Conservation (phyloP, 1,140 invertebrate species). For the Adoxophyes honmai region DNA sequence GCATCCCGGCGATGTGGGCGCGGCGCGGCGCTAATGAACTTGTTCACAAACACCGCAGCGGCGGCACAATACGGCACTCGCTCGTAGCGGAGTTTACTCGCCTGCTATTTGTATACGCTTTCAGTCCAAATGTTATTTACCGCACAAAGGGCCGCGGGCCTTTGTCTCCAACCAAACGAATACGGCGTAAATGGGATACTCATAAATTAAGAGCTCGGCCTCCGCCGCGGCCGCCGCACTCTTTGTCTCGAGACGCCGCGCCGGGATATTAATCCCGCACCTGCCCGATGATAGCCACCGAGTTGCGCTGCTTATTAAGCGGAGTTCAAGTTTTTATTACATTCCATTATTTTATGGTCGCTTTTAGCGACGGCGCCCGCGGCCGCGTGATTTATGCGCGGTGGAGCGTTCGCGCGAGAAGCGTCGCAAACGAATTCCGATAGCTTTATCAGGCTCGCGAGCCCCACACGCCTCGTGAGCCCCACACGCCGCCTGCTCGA, state of each 20-base stretch:
- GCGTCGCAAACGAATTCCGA: neutral
- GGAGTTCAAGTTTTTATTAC: neutral
- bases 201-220: conserved; percentile 3
- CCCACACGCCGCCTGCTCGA: neutral
- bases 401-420: too few relatives aligned
- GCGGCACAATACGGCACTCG: too few relatives aligned
- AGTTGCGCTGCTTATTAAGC: neutral
- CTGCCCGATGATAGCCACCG: neutral
- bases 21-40: conserved; percentile 4
- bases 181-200: conserved; percentile 1
- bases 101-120: neutral
- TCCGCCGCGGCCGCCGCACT: neutral
- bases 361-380: neutral
- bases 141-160: conserved; percentile 1
- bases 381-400: too few relatives aligned
- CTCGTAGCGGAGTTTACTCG: neutral
- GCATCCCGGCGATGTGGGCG: conserved; percentile 1
- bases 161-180: neutral
- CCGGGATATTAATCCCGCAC: neutral
- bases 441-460: neutral
- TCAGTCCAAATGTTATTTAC: conserved; percentile 12
- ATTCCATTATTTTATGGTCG: neutral
- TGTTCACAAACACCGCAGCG: conserved; percentile 3
- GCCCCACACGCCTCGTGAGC: neutral
- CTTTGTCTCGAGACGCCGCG: neutral